Conservation (phyloP, 2,113 vertebrate genomes). For the Halcyon senegalensis region DNA sequence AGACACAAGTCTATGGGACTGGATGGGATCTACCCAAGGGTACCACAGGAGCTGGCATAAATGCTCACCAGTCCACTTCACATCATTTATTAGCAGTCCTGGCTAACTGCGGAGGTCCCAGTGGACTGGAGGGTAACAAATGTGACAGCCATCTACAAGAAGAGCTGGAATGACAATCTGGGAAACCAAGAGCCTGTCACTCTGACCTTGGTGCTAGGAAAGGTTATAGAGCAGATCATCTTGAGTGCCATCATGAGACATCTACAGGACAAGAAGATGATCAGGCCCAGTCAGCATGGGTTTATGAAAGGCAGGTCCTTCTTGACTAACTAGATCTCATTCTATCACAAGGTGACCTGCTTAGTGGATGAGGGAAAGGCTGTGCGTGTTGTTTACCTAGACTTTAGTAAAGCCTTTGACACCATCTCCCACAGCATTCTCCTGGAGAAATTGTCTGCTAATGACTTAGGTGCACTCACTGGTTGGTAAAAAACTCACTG, state of each 20-base stretch:
- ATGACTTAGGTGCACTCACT: neutral
- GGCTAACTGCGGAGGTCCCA: accelerated
- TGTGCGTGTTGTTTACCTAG: too few relatives aligned
- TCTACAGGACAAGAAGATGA: neutral
- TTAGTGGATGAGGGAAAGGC: too few relatives aligned
- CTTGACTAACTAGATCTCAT: neutral
- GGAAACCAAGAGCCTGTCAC: neutral
- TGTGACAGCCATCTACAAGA: neutral
- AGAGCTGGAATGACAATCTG: neutral
- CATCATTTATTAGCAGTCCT: too few relatives aligned
- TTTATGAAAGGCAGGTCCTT: neutral
- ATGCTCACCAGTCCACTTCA: neutral
- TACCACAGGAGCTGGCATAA: neutral
- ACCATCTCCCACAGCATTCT: neutral
- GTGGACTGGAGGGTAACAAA: neutral
- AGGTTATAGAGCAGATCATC: neutral
- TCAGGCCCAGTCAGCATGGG: too few relatives aligned
- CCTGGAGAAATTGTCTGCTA: neutral
- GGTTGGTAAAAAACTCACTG: neutral
- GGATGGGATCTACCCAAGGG: neutral
- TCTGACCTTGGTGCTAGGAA: neutral
- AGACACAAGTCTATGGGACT: neutral
- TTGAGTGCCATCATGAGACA: neutral
- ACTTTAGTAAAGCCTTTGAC: neutral
- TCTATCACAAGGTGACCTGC: neutral